These are phyloP conservation scores for Mycogona germanica DNA, from an alignment of 2,888 invertebrate species.

Conservation along the genomic window DNA sequence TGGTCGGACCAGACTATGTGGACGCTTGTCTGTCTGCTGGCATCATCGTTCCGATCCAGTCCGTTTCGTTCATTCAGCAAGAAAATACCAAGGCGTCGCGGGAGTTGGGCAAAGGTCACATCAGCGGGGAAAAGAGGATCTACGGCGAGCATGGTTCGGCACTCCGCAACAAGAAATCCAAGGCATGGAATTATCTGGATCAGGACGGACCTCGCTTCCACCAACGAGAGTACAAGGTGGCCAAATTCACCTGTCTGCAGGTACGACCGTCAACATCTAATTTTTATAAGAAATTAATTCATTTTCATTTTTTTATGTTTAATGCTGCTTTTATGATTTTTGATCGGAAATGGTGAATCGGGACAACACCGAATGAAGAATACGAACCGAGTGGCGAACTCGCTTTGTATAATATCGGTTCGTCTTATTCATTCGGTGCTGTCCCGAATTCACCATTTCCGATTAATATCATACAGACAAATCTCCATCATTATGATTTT, in stretches of 20 bases:
- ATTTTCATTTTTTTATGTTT: background rate
- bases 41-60: background rate
- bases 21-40: slow-evolving; percentile 6
- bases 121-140: background rate
- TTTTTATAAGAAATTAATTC: background rate
- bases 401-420: background rate
- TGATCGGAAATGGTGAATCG: too few species aligned
- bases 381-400: background rate
- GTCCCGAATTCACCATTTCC: too few species aligned
- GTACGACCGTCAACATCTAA: background rate
- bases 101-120: background rate
- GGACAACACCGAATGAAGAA: too few species aligned
- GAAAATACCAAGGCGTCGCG: background rate
- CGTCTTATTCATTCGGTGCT: too few species aligned
- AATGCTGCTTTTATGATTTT: too few species aligned
- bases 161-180: background rate
- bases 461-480: too few species aligned
- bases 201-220: slow-evolving; percentile 10
- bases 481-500: too few species aligned
- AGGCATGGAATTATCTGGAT: slow-evolving; percentile 13
- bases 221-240: slow-evolving; percentile 1
- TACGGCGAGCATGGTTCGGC: background rate
- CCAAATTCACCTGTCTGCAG: slow-evolving; percentile 11
- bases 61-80: background rate
- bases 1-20: background rate